Evolutionary conservation across 2,888 invertebrate species (phyloP).

Genomic region (Andricus curvator): DNA sequence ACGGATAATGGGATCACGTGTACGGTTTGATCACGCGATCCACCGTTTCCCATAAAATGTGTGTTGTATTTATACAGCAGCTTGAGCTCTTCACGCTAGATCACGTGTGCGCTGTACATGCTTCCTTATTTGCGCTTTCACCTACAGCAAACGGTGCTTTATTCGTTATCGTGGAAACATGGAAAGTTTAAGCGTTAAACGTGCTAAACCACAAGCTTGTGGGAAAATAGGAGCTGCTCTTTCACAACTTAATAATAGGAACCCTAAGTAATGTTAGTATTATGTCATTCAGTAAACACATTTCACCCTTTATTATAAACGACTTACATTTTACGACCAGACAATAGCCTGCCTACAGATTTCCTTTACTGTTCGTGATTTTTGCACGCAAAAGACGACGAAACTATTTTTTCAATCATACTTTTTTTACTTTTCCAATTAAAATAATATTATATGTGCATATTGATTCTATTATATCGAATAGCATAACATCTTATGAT

Average conservation of each 20-base stretch:
- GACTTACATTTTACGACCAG: too few relatives aligned
- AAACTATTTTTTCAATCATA: too few relatives aligned
- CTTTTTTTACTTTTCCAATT: too few relatives aligned
- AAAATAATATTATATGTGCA: too few relatives aligned
- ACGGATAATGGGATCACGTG: slow-evolving; percentile 20
- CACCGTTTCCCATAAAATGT: slow-evolving; percentile 20
- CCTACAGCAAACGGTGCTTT: slow-evolving; percentile 13
- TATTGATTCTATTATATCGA: too few relatives aligned
- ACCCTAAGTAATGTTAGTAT: background rate
- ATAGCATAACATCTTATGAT: too few relatives aligned
- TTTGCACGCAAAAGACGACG: too few relatives aligned
- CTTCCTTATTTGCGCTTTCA: slow-evolving; percentile 28
- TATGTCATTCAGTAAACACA: background rate
- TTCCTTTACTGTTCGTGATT: too few relatives aligned
- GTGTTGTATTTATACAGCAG: slow-evolving; percentile 24
- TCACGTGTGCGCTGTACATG: slow-evolving; percentile 11
- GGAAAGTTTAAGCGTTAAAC: slow-evolving; percentile 6
- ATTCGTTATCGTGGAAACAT: slow-evolving; percentile 25
- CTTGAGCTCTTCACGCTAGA: slow-evolving; percentile 38
- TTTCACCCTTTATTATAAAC: too few relatives aligned
- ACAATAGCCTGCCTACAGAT: too few relatives aligned
- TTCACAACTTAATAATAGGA: slow-evolving; percentile 31
- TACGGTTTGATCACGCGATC: slow-evolving; percentile 10
- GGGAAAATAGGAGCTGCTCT: background rate
- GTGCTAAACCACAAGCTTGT: slow-evolving; percentile 18